Base-by-base conservation (phyloP, 2,888 invertebrate genomes). In the Polydrusus pterygomalis region DNA sequence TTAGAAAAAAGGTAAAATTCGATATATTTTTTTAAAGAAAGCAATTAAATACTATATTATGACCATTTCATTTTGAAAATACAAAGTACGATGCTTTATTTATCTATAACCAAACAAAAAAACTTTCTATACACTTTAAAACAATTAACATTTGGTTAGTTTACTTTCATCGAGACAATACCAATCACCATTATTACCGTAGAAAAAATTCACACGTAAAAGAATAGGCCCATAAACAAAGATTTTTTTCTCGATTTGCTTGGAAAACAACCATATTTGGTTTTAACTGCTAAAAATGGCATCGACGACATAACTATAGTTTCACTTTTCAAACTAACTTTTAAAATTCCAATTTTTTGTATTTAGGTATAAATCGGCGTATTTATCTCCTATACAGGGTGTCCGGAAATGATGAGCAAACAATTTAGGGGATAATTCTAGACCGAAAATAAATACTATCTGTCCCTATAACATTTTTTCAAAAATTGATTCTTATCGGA, bases 71-170 rank as follows among this genome's bases (percentile, higher is more conserved):
- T 25, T 25, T 25, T 25, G 1, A 25, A 25, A 5, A 25, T 25
- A 25, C 25, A 25, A 25, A 25, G 25, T 25, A 25, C 5, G 25
- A 25, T 5, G 1, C 25, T 25, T 25, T 40, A 40, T 45, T 45
- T 45, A 15, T 13, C 13, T 3, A 25, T n/a, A 1, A n/a, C n/a
- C n/a, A 45, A 45, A 45, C 45, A n/a, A n/a, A 45, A n/a, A 45
- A n/a, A 45, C 45, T 45, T 45, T 45, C 45, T 45, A 45, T 45
- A n/a, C n/a, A n/a, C 45, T n/a, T 45, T 2, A 45, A n/a, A n/a
- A n/a, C n/a, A n/a, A n/a, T n/a, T n/a, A n/a, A n/a, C n/a, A n/a
- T 25, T 13, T 45, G 2, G n/a, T 45, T 45, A 45, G 6, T 45
- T n/a, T 45, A 45, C 45, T 45, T 45, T 45, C 45, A 45, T 45